Base-by-base conservation (phyloP, 2,797 vertebrate genomes). In the Hipposideros larvatus region DNA sequence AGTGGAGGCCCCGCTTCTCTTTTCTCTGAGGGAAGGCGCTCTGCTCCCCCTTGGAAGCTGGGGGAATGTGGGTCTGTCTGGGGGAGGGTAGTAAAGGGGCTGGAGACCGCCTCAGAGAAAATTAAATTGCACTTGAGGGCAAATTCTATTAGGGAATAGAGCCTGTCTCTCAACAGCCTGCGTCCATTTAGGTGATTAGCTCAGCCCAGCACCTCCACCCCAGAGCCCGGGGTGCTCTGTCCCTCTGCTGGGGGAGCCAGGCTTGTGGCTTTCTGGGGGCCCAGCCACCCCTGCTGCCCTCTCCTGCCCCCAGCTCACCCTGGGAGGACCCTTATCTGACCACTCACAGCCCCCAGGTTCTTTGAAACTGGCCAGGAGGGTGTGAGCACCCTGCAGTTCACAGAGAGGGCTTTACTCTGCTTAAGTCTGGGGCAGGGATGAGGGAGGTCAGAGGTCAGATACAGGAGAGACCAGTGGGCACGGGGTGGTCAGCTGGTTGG, bases 111-210 rank as follows among this genome's bases (percentile, higher is more conserved):
- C 98, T 98, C 86, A 5, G 11, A 98, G 99, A 99, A 99, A 99
- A 99, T 99, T 99, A 99, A 99, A 99, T 99, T 99, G 99, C 99
- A 99, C 99, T 99, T 99, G 99, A 99, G 99, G 99, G 99, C 98
- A 99, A 99, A 99, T 99, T 99, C 99, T 99, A 99, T 99, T 99
- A 99, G 99, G 99, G 99, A 99, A 99, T 98, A 99, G 99, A 98
- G 98, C 99, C 99, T 98, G 99, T 99, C 99, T 99, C 99, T 95
- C 99, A 98, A 98, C 99, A 99, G 99, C 98, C 99, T 97, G 98
- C 87, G 98, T 99, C 99, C 99, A 99, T 99, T 99, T 99, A 99
- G 98, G 99, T 99, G 99, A 99, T 99, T 99, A 99, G 99, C 98
- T 98, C 91, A 98, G 96, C 97, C 96, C 98, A 79, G 98, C 97